phyloP scores from a whole-genome alignment of 2,888 invertebrate species.

The Ichneumoninae sp. region DNA sequence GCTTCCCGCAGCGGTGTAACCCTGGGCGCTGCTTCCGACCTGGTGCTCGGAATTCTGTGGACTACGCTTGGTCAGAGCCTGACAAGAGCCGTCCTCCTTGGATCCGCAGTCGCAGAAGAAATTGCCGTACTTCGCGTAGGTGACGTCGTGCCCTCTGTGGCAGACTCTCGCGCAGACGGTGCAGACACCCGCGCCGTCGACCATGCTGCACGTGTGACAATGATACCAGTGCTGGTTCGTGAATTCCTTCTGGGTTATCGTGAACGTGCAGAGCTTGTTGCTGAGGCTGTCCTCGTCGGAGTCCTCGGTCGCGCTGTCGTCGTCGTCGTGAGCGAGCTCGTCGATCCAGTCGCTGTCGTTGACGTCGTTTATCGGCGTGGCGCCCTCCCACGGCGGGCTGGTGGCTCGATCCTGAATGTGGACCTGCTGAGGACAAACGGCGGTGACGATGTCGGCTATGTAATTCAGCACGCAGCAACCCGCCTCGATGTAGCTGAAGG shows the following conservation, averaged over 20 bases:
- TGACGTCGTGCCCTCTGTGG: slow-evolving; percentile 97
- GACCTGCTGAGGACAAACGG: slow-evolving; percentile 84
- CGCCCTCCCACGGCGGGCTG: slow-evolving; percentile 93
- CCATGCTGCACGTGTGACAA: slow-evolving; percentile 99
- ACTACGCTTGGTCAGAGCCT: slow-evolving; percentile 87
- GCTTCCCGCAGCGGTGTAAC: slow-evolving; percentile 72
- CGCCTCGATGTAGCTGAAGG: slow-evolving; percentile 87
- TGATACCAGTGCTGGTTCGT: slow-evolving; percentile 99
- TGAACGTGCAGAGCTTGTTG: slow-evolving; percentile 97
- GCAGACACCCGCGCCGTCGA: slow-evolving; percentile 99
- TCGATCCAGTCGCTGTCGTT: slow-evolving; percentile 94
- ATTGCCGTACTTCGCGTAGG: slow-evolving; percentile 98
- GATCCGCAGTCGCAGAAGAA: slow-evolving; percentile 99
- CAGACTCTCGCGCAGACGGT: slow-evolving; percentile 99
- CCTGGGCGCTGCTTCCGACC: slow-evolving; percentile 68
- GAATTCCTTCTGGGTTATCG: slow-evolving; percentile 98
- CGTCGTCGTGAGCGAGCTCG: slow-evolving; percentile 93
- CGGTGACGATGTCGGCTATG: slow-evolving; percentile 90
- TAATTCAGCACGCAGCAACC: slow-evolving; percentile 94
- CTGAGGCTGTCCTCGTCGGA: slow-evolving; percentile 96
- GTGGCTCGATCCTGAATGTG: slow-evolving; percentile 84
- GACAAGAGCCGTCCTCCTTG: slow-evolving; percentile 94
- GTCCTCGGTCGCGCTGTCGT: slow-evolving; percentile 96
- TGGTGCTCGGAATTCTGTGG: slow-evolving; percentile 85
- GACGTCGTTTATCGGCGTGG: slow-evolving; percentile 79